A percentile compares a stretch with the other conserved stretches of the same genome.
Conservation (phyloP, 2,113 vertebrate species). For the Salvelinus alpinus region DNA sequence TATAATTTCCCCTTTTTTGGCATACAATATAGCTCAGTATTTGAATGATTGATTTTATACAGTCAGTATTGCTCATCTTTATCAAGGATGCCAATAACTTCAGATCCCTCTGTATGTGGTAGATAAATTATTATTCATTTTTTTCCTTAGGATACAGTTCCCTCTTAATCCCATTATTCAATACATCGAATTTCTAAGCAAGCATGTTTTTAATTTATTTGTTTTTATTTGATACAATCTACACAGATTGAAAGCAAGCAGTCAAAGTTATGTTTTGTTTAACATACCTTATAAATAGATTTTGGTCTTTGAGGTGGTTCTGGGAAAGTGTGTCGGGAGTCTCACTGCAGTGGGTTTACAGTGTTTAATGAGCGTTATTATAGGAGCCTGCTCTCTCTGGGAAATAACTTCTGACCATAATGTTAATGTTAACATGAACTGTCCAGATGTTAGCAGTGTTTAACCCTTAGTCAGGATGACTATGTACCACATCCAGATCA, state of each 20-base stretch:
- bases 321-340: not conserved
- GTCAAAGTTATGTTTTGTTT: not conserved
- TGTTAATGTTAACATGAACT: not conserved
- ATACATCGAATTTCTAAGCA: not conserved
- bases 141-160: not conserved
- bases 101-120: too few species aligned
- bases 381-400: not conserved
- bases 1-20: too few species aligned
- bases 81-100: too few species aligned
- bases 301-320: not conserved
- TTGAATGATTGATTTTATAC: too few species aligned
- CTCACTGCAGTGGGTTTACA: not conserved
- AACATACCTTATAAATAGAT: not conserved
- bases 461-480: not conserved
- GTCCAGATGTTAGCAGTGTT: not conserved
- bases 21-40: too few species aligned
- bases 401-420: not conserved
- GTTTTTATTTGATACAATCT: conserved; percentile 2
- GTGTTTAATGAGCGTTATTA: not conserved
- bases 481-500: not conserved
- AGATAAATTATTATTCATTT: too few species aligned
- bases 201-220: not conserved
- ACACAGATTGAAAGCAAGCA: not conserved
- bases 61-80: too few species aligned
- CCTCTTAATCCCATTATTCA: not conserved